Conservation (phyloP, 2,797 vertebrate genomes). For the Oryzias dopingdopingensis region DNA sequence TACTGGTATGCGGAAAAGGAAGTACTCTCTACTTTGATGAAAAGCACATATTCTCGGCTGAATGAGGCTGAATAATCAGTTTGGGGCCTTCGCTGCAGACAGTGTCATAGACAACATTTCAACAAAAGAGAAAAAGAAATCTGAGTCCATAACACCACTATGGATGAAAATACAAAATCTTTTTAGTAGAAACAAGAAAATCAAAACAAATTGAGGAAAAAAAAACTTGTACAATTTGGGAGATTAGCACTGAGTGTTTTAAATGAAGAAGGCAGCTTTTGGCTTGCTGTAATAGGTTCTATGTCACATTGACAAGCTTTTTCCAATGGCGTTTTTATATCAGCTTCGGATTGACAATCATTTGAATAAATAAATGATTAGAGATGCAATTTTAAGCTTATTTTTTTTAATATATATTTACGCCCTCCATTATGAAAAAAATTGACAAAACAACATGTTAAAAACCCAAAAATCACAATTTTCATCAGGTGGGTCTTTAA, state of each 20-base stretch:
- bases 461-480: too few species aligned
- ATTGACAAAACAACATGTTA: too few species aligned
- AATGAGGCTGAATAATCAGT: neutral
- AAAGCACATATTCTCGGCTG: neutral
- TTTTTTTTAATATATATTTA: neutral
- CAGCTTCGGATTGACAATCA: too few species aligned
- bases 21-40: neutral
- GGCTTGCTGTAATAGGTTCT: too few species aligned
- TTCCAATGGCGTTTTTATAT: too few species aligned
- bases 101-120: neutral
- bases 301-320: too few species aligned
- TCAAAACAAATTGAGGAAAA: too few species aligned
- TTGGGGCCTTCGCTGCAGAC: neutral
- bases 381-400: too few species aligned
- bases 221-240: neutral
- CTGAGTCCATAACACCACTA: neutral
- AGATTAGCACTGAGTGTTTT: neutral
- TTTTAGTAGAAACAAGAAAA: too few species aligned
- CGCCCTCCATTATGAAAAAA: too few species aligned
- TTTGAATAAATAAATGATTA: too few species aligned
- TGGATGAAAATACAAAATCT: neutral
- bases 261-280: neutral
- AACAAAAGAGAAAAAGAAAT: neutral
- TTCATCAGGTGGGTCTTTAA: too few species aligned
- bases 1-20: neutral